These are phyloP conservation scores for Megalonaias nervosa DNA, from an alignment of 1,140 invertebrate genomes.

Conservation along the genomic window DNA sequence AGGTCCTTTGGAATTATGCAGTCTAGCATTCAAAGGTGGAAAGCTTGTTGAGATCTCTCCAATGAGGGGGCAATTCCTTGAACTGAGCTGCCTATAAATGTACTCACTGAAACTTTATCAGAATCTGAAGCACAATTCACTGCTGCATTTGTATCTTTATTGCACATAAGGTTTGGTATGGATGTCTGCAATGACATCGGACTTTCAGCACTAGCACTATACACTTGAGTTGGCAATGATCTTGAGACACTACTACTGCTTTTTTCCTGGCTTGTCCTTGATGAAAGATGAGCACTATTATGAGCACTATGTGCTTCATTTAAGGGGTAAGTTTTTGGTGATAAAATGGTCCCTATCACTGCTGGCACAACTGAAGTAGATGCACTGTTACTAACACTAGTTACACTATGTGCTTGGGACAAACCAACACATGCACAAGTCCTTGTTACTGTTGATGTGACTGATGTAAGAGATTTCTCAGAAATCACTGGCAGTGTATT, in stretches of 20 bases:
- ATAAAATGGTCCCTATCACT: slow-evolving; percentile 24
- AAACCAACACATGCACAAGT: neutral
- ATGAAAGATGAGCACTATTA: neutral
- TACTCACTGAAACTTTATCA: neutral
- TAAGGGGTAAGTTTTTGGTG: slow-evolving; percentile 18
- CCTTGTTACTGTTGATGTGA: too few relatives aligned
- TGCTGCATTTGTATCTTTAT: slow-evolving; percentile 27
- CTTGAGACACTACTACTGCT: neutral
- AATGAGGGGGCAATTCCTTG: neutral
- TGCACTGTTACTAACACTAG: slow-evolving; percentile 6
- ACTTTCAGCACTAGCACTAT: neutral
- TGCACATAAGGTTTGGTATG: slow-evolving; percentile 17
- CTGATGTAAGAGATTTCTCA: neutral
- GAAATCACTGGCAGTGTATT: slow-evolving; percentile 1
- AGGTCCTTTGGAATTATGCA: slow-evolving; percentile 2
- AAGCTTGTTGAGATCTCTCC: slow-evolving; percentile 1
- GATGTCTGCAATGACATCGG: neutral
- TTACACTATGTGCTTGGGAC: neutral
- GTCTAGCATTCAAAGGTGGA: neutral
- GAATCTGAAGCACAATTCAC: slow-evolving; percentile 8
- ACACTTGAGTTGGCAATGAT: slow-evolving; percentile 5
- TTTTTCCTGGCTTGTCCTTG: neutral
- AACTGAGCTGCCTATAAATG: neutral
- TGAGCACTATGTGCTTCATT: neutral
- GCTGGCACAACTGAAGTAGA: slow-evolving; percentile 30